phyloP scores from a whole-genome alignment of 2,113 vertebrate species.

The Pluvianellus socialis region DNA sequence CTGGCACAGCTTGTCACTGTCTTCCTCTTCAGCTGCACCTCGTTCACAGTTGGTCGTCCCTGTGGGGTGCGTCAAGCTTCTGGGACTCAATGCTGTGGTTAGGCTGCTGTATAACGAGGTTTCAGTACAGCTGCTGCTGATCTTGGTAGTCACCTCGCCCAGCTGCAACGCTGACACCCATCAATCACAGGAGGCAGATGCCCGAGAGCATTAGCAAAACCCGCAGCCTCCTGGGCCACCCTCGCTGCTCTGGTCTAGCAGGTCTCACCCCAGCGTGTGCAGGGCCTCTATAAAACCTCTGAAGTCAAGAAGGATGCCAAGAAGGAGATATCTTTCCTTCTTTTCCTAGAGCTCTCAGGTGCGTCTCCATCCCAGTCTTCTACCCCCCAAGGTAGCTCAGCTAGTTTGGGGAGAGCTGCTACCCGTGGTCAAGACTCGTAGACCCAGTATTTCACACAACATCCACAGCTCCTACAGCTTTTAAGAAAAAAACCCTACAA shows the following conservation, averaged over 20 bases:
- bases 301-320: neutral
- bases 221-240: neutral
- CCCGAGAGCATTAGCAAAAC: neutral
- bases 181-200: neutral
- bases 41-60: neutral
- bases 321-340: neutral
- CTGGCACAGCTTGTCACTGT: neutral
- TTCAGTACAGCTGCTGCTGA: neutral
- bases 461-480: neutral
- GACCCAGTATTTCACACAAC: neutral
- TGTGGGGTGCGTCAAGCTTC: neutral
- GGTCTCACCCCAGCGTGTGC: neutral
- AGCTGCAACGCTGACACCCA: neutral
- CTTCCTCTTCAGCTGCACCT: neutral
- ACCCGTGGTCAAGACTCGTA: accelerated
- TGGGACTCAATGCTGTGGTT: neutral
- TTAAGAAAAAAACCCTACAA: neutral
- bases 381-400: neutral
- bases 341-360: neutral
- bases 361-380: neutral
- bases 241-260: neutral
- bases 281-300: neutral
- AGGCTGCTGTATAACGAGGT: neutral
- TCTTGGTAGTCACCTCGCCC: neutral
- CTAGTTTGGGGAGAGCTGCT: neutral